phyloP scores from a whole-genome alignment of 2,888 invertebrate genomes.

The Drosophila anomalata region DNA sequence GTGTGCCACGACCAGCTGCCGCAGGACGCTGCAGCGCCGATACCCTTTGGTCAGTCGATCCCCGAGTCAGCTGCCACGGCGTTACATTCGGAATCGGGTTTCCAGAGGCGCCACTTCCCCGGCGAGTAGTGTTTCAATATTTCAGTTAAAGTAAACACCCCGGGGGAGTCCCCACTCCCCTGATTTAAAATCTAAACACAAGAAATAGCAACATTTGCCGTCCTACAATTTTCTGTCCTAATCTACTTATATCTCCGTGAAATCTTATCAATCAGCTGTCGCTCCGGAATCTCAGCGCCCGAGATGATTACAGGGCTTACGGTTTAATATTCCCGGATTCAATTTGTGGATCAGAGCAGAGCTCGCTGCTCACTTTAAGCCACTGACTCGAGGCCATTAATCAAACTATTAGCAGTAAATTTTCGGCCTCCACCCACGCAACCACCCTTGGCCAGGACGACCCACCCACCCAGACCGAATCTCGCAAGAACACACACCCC shows the following conservation, averaged over 20 bases:
- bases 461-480: constrained; percentile 38
- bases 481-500: constrained; percentile 67
- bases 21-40: constrained; percentile 3
- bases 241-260: constrained; percentile 68
- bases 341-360: constrained; percentile 21
- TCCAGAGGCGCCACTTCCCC: constrained; percentile 57
- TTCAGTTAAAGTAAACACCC: background rate
- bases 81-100: constrained; percentile 60
- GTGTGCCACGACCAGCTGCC: constrained; percentile 53
- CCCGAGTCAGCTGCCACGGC: constrained; percentile 21
- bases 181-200: background rate
- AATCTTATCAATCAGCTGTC: constrained; percentile 71
- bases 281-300: constrained; percentile 54
- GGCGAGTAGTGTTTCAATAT: constrained; percentile 2
- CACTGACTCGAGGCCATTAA: constrained; percentile 80
- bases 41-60: constrained; percentile 59
- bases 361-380: constrained; percentile 59
- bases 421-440: constrained; percentile 53
- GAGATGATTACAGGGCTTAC: constrained; percentile 59
- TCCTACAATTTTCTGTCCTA: constrained; percentile 66
- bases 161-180: too few species aligned
- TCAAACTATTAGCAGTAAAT: constrained; percentile 84
- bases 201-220: constrained; percentile 72
- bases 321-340: constrained; percentile 24
- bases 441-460: constrained; percentile 18